Conservation (phyloP, 2,888 invertebrate genomes). For the Dendrolimus houi region DNA sequence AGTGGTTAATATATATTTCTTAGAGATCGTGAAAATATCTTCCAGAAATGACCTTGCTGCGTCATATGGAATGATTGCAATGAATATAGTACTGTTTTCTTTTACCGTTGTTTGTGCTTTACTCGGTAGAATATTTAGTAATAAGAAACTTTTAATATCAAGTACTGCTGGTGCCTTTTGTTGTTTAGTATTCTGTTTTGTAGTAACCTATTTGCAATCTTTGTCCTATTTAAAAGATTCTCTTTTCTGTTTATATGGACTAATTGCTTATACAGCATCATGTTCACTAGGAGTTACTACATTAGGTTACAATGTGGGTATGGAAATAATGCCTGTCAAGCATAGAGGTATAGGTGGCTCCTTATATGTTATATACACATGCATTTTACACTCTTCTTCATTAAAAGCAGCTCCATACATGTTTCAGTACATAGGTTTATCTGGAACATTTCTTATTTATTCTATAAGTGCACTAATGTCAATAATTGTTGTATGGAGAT, state of each 20-base stretch:
- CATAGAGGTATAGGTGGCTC: slow-evolving; percentile 16
- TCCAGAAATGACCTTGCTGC: slow-evolving; percentile 12
- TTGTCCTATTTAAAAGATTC: slow-evolving; percentile 9
- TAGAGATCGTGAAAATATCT: slow-evolving; percentile 12
- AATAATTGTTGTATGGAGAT: slow-evolving; percentile 11
- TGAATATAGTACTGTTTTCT: slow-evolving; percentile 6
- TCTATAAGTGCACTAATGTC: slow-evolving; percentile 8
- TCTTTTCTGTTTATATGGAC: slow-evolving; percentile 8
- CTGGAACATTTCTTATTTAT: slow-evolving; percentile 14
- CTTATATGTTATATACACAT: slow-evolving; percentile 12
- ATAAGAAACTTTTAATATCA: slow-evolving; percentile 11
- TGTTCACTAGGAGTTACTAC: slow-evolving; percentile 11
- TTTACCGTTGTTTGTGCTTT: slow-evolving; percentile 7
- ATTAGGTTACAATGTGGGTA: slow-evolving; percentile 8
- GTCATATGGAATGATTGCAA: slow-evolving; percentile 8
- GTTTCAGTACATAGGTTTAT: slow-evolving; percentile 10
- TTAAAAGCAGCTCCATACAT: slow-evolving; percentile 15
- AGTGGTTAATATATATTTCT: slow-evolving; percentile 12
- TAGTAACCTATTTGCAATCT: slow-evolving; percentile 8
- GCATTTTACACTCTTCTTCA: slow-evolving; percentile 10
- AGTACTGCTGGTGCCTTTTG: slow-evolving; percentile 8
- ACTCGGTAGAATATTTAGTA: slow-evolving; percentile 11
- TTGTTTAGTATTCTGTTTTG: slow-evolving; percentile 5
- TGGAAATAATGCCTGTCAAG: slow-evolving; percentile 17
- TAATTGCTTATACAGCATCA: slow-evolving; percentile 10